Percentiles rank a stretch among this genome's conserved stretches.
phyloP scores from a whole-genome alignment of 2,888 invertebrate genomes.

The Leptinotarsa peninsularis region DNA sequence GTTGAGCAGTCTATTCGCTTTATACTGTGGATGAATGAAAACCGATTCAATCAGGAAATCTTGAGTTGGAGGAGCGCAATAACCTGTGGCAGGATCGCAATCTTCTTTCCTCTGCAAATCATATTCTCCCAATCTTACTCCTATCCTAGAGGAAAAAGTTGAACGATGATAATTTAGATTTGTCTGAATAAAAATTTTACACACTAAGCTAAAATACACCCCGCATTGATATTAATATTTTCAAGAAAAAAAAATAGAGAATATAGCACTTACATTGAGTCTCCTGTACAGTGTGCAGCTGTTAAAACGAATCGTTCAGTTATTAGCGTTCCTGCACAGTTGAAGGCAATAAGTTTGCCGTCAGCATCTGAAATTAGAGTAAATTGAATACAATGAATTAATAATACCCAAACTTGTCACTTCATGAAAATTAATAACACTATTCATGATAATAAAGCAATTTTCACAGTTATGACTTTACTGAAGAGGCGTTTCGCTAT shows the following conservation, averaged over 20 bases:
- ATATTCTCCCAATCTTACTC: constrained; percentile 75
- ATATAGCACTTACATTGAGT: constrained; percentile 53
- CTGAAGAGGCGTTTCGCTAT: too few relatives aligned
- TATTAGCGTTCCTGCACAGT: constrained; percentile 69
- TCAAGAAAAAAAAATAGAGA: too few relatives aligned
- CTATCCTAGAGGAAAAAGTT: constrained; percentile 62
- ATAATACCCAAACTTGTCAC: too few relatives aligned
- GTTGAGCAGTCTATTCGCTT: constrained; percentile 67
- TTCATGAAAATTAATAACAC: too few relatives aligned
- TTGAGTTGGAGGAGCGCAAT: constrained; percentile 67
- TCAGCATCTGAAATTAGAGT: constrained; percentile 53
- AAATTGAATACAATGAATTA: not conserved
- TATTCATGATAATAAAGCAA: too few relatives aligned
- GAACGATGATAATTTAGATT: too few relatives aligned
- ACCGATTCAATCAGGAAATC: constrained; percentile 68
- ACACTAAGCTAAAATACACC: too few relatives aligned
- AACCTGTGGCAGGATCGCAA: constrained; percentile 60
- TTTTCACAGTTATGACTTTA: too few relatives aligned
- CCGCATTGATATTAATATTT: too few relatives aligned
- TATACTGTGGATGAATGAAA: constrained; percentile 69
- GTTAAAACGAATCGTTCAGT: constrained; percentile 67
- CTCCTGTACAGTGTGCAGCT: constrained; percentile 72
- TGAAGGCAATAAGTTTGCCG: constrained; percentile 58
- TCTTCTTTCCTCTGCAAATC: constrained; percentile 66
- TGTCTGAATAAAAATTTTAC: too few relatives aligned